Percentiles rank a stretch among this genome's conserved stretches.
These are phyloP conservation scores for Chymomyza fuscimana DNA, from an alignment of 2,888 invertebrate species.

Conservation along the genomic window DNA sequence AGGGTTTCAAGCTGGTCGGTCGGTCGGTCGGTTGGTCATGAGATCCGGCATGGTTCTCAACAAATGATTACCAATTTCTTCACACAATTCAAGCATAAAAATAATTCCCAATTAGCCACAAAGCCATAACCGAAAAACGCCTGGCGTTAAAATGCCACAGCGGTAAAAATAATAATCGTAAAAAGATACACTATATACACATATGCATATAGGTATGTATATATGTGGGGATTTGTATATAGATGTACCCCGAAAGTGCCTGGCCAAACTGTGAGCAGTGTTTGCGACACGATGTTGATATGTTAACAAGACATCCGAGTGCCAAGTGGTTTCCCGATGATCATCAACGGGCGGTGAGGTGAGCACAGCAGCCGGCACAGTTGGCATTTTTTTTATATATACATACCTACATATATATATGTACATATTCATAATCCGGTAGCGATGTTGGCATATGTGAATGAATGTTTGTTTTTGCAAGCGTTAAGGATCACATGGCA, in stretches of 20 bases:
- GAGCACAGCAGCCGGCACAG: conserved; percentile 53
- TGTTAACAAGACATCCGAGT: conserved; percentile 75
- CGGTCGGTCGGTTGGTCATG: too few species aligned
- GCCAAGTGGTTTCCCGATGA: conserved; percentile 61
- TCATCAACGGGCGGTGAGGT: conserved; percentile 37
- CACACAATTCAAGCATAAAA: conserved; percentile 74
- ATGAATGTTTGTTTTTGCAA: conserved; percentile 70
- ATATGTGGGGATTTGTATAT: not conserved
- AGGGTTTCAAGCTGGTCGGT: not conserved
- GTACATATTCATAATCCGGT: conserved; percentile 59
- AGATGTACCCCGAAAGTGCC: conserved; percentile 7
- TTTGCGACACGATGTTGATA: conserved; percentile 74
- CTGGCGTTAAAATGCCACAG: conserved; percentile 65
- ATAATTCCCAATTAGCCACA: conserved; percentile 72
- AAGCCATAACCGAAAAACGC: conserved; percentile 56
- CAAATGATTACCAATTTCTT: conserved; percentile 73
- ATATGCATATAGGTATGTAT: not conserved
- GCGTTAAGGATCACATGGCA: conserved; percentile 50
- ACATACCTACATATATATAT: not conserved
- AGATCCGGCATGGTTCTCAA: not conserved
- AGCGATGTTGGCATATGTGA: conserved; percentile 70
- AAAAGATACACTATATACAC: conserved; percentile 40
- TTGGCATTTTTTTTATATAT: conserved; percentile 56
- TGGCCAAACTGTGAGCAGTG: conserved; percentile 41
- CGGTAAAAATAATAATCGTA: conserved; percentile 69